Evolutionary conservation across 2,888 invertebrate species (phyloP).

Genomic region (Eristalis intricaria): DNA sequence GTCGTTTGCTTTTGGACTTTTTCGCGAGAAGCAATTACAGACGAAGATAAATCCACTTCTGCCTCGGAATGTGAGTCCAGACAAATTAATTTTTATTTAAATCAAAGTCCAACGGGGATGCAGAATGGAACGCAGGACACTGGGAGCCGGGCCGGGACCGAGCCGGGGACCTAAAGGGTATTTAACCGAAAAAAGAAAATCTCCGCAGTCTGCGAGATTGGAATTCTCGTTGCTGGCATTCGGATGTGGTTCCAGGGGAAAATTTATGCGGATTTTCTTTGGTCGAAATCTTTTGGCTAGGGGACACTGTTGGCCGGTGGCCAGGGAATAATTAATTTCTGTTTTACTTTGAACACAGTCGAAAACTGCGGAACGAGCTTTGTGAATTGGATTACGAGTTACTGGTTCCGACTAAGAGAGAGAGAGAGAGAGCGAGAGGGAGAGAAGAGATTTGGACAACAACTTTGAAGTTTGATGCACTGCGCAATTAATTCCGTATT

Average conservation of each 20-base stretch:
- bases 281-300: conserved; percentile 70
- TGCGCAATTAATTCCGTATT: conserved; percentile 58
- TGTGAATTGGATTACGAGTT: conserved; percentile 7
- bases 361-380: conserved; percentile 38
- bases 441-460: conserved; percentile 49
- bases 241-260: conserved; percentile 59
- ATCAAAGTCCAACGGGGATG: conserved; percentile 38
- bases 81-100: conserved; percentile 69
- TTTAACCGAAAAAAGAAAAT: conserved; percentile 41
- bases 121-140: not conserved
- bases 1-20: not conserved
- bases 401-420: not conserved
- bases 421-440: conserved; percentile 11
- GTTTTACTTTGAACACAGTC: conserved; percentile 69
- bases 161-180: conserved; percentile 25
- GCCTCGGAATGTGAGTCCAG: conserved; percentile 35
- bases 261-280: conserved; percentile 72
- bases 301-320: conserved; percentile 58
- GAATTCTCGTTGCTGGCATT: conserved; percentile 62
- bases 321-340: conserved; percentile 71
- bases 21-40: conserved; percentile 31
- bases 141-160: conserved; percentile 5
- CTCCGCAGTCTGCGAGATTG: conserved; percentile 65
- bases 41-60: conserved; percentile 23
- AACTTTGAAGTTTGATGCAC: conserved; percentile 43